Conservation (phyloP, 2,797 vertebrate species). For the Salmo trutta region DNA sequence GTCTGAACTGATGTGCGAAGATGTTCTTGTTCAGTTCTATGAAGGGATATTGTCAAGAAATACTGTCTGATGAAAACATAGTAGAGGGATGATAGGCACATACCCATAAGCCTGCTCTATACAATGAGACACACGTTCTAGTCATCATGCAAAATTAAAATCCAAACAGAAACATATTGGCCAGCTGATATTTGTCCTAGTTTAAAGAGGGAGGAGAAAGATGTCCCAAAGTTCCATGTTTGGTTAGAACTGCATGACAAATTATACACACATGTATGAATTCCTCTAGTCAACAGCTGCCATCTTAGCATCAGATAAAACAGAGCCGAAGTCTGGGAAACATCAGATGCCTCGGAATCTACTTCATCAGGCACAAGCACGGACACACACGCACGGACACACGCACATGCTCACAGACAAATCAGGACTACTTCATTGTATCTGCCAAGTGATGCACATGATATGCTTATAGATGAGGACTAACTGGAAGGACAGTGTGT, state of each 20-base stretch:
- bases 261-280: slow-evolving; percentile 77
- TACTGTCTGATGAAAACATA: slow-evolving; percentile 8
- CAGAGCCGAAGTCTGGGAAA: slow-evolving; percentile 71
- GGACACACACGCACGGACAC: slow-evolving; percentile 22
- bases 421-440: slow-evolving; percentile 70
- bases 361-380: slow-evolving; percentile 36
- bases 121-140: slow-evolving; percentile 10
- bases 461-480: slow-evolving; percentile 68
- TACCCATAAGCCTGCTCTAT: neutral
- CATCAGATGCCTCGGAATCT: slow-evolving; percentile 67
- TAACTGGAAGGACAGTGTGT: slow-evolving; percentile 36
- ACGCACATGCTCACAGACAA: slow-evolving; percentile 39
- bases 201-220: slow-evolving; percentile 55
- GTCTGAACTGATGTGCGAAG: slow-evolving; percentile 22
- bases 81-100: neutral
- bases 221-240: slow-evolving; percentile 62
- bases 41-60: slow-evolving; percentile 16
- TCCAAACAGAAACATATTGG: slow-evolving; percentile 29
- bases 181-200: slow-evolving; percentile 53
- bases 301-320: slow-evolving; percentile 74
- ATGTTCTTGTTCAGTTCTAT: slow-evolving; percentile 14
- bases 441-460: slow-evolving; percentile 76
- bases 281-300: slow-evolving; percentile 77
- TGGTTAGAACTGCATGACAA: slow-evolving; percentile 70
- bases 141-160: slow-evolving; percentile 33